These are phyloP conservation scores for Echinarachnius parma DNA, from an alignment of 53 echinoderm and acorn worm species.

Conservation along the genomic window DNA sequence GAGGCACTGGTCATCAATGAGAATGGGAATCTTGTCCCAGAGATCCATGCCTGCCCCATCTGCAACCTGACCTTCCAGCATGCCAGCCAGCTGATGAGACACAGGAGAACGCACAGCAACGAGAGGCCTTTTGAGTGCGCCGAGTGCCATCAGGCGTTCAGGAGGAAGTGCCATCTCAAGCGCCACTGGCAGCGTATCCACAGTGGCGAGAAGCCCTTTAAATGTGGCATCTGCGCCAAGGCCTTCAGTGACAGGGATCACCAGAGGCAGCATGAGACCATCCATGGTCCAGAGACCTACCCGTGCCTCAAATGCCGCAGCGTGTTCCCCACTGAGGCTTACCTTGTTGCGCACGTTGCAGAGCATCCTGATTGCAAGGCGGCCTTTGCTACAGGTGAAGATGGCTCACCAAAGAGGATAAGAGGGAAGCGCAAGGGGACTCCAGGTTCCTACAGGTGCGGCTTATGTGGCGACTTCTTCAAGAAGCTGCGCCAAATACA, in stretches of 20 bases:
- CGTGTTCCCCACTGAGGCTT: slow-evolving; percentile 87
- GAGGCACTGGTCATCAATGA: slow-evolving; percentile 50
- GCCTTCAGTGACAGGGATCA: slow-evolving; percentile 96
- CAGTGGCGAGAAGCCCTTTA: slow-evolving; percentile 97
- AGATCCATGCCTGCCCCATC: slow-evolving; percentile 74
- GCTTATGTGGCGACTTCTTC: slow-evolving; percentile 91
- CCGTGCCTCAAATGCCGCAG: slow-evolving; percentile 90
- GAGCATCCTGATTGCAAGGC: slow-evolving; percentile 96
- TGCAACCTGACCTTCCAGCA: slow-evolving; percentile 93
- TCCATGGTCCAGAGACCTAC: slow-evolving; percentile 96
- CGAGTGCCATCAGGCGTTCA: slow-evolving; percentile 92
- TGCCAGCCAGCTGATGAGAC: slow-evolving; percentile 88
- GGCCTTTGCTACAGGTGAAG: slow-evolving; percentile 77
- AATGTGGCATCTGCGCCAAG: slow-evolving; percentile 93
- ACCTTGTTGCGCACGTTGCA: slow-evolving; percentile 83
- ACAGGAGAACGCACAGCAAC: slow-evolving; percentile 89
- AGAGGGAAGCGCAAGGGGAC: slow-evolving; percentile 78
- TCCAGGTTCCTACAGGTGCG: slow-evolving; percentile 84
- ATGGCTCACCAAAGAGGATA: slow-evolving; percentile 64
- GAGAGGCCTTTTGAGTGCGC: slow-evolving; percentile 92
- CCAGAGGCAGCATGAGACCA: slow-evolving; percentile 96
- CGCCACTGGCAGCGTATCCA: slow-evolving; percentile 98
- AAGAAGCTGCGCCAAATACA: slow-evolving; percentile 96
- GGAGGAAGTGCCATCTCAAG: slow-evolving; percentile 94
- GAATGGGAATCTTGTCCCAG: slow-evolving; percentile 42